phyloP scores from a whole-genome alignment of 2,113 vertebrate genomes.

The Oreotrochilus melanogaster region DNA sequence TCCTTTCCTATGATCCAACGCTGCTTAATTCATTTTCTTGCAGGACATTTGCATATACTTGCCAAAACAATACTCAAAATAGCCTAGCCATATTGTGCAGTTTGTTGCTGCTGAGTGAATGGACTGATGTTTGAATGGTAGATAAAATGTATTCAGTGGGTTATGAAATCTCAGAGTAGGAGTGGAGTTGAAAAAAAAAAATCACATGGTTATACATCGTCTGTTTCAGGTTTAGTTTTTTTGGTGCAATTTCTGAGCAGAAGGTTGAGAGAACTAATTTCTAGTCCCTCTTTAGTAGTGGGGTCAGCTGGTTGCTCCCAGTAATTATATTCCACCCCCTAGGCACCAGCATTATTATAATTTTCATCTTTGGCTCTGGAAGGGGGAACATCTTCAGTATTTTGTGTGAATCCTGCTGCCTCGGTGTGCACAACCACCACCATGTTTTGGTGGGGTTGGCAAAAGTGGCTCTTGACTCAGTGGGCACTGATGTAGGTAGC shows the following conservation, averaged over 20 bases:
- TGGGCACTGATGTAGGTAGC: not conserved
- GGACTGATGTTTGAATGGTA: not conserved
- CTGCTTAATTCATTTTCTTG: not conserved
- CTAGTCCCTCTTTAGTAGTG: not conserved
- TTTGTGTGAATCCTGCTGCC: not conserved
- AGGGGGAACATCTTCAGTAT: not conserved
- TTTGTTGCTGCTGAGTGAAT: not conserved
- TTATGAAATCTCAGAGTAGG: not conserved
- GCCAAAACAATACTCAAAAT: not conserved
- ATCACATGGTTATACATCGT: not conserved
- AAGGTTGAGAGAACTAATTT: not conserved
- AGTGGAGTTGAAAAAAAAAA: not conserved
- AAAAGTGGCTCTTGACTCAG: not conserved
- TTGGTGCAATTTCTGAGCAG: not conserved
- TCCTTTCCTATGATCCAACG: not conserved
- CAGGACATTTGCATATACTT: not conserved
- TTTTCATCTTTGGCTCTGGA: not conserved
- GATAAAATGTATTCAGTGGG: not conserved
- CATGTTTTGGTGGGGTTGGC: rapidly evolving
- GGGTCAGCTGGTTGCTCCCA: not conserved
- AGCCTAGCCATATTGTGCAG: not conserved
- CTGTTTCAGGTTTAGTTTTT: not conserved
- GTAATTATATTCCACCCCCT: not conserved
- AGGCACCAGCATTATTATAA: not conserved
- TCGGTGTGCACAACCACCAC: not conserved